phyloP scores from a whole-genome alignment of 2,113 vertebrate genomes.

The Tylochromis polylepis region DNA sequence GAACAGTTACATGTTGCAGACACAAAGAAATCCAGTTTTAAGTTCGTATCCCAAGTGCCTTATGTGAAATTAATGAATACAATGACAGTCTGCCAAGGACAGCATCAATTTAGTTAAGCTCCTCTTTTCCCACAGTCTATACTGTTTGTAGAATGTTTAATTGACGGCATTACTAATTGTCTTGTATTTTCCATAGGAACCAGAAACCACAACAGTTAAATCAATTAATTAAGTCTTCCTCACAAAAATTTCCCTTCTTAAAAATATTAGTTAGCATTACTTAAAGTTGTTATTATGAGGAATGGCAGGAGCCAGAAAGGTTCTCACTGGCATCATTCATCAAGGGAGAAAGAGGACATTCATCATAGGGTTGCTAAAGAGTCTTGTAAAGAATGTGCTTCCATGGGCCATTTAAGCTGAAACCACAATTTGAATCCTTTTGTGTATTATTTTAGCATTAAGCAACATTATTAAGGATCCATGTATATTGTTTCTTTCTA shows the following conservation, averaged over 20 bases:
- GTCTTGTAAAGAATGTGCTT: conserved; percentile 43
- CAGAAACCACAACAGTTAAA: conserved; percentile 6
- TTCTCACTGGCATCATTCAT: conserved; percentile 47
- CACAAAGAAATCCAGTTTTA: background rate
- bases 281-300: conserved; percentile 35
- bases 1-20: background rate
- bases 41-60: background rate
- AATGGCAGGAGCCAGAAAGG: conserved; percentile 30
- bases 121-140: background rate
- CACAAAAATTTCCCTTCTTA: conserved; percentile 5
- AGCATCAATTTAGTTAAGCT: background rate
- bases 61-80: background rate
- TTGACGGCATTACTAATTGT: background rate
- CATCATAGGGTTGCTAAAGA: conserved; percentile 47
- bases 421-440: conserved; percentile 22
- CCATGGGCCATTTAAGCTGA: conserved; percentile 45
- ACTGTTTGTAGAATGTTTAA: background rate
- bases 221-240: conserved; percentile 5
- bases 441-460: conserved; percentile 48
- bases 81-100: background rate
- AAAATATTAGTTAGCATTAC: conserved; percentile 1
- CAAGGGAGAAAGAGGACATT: conserved; percentile 44
- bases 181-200: background rate
- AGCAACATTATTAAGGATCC: conserved; percentile 27
- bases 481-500: conserved; percentile 29